phyloP scores from a whole-genome alignment of 2,888 invertebrate genomes.

The Polymixis lichenea region DNA sequence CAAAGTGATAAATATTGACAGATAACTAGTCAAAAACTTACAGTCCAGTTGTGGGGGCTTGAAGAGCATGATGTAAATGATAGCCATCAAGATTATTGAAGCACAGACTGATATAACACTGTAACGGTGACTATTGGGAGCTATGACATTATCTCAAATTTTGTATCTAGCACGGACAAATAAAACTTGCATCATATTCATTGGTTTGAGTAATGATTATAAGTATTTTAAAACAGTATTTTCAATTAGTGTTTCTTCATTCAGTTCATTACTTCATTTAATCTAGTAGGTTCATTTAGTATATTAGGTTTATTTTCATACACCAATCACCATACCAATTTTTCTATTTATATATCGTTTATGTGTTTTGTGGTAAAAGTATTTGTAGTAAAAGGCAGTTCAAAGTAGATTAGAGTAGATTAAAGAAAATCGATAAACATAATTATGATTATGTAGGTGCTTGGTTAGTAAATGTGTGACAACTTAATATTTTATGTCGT shows the following conservation, averaged over 20 bases:
- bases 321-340: constrained; percentile 8
- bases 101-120: constrained; percentile 6
- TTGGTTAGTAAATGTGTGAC: background rate
- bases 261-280: background rate
- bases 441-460: constrained; percentile 6
- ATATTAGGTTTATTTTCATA: too few relatives aligned
- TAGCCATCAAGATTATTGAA: background rate
- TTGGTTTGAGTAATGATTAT: constrained; percentile 25
- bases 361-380: background rate
- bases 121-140: constrained; percentile 12
- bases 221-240: constrained; percentile 16
- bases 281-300: background rate
- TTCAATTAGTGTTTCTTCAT: background rate
- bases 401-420: background rate
- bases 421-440: background rate
- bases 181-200: constrained; percentile 23
- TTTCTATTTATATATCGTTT: constrained; percentile 1
- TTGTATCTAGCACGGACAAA: constrained; percentile 33
- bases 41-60: background rate
- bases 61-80: background rate
- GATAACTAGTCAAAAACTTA: background rate
- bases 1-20: background rate
- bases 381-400: constrained; percentile 1
- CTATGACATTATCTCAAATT: constrained; percentile 22
- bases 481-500: background rate